phyloP scores from a whole-genome alignment of 2,797 vertebrate genomes.

The Distichodus sexfasciatus region DNA sequence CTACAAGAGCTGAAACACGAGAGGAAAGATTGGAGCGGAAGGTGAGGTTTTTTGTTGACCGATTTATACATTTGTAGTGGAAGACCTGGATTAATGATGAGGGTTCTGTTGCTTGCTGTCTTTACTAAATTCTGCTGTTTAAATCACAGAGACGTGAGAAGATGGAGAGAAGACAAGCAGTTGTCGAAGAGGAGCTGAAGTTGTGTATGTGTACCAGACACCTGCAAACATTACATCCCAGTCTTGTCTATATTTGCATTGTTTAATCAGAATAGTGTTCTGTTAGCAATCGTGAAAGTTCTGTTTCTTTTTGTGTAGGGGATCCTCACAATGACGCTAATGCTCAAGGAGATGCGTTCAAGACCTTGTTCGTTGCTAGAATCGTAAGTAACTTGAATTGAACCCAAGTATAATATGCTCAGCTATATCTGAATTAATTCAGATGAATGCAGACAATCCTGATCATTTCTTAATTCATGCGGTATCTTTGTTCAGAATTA shows the following conservation, averaged over 20 bases:
- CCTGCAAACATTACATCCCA: background rate
- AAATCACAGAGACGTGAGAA: conserved; percentile 86
- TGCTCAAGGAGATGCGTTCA: conserved; percentile 93
- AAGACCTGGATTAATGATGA: too few species aligned
- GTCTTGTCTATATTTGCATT: background rate
- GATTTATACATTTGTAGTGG: too few species aligned
- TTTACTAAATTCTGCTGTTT: background rate
- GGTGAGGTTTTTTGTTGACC: conserved; percentile 59
- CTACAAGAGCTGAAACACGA: conserved; percentile 89
- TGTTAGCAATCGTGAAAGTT: too few species aligned
- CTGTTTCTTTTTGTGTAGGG: conserved; percentile 78
- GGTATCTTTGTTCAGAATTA: conserved; percentile 77
- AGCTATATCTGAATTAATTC: too few species aligned
- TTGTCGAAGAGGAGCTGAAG: conserved; percentile 90
- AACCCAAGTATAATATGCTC: background rate
- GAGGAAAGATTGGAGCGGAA: conserved; percentile 92
- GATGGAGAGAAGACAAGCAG: conserved; percentile 88
- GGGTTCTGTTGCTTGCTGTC: background rate
- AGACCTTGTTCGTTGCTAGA: conserved; percentile 91
- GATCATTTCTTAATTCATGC: too few species aligned
- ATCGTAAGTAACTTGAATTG: conserved; percentile 76
- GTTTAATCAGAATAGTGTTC: too few species aligned
- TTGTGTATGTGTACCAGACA: conserved; percentile 78
- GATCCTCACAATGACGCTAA: conserved; percentile 93
- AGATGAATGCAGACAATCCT: too few species aligned